These are phyloP conservation scores for Carcina quercana DNA, from an alignment of 2,888 invertebrate genomes.

Conservation along the genomic window DNA sequence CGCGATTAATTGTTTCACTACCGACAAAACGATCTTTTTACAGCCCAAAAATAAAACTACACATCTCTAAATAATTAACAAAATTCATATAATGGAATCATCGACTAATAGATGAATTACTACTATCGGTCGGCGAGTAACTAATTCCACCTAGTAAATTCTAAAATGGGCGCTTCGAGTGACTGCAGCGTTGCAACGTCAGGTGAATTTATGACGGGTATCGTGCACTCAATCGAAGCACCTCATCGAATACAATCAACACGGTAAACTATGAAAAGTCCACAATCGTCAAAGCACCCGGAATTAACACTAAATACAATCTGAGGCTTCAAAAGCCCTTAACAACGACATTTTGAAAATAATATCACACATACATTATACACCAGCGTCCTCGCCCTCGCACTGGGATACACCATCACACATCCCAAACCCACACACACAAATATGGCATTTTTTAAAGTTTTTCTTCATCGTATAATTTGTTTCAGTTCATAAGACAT, in stretches of 20 bases:
- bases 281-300: constrained; percentile 74
- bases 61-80: too few species aligned
- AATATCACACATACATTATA: constrained; percentile 70
- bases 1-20: too few species aligned
- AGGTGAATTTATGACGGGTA: constrained; percentile 1
- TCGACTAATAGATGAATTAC: constrained; percentile 46
- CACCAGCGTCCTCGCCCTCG: constrained; percentile 47
- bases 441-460: constrained; percentile 44
- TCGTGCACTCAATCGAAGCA: constrained; percentile 38
- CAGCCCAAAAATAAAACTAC: too few species aligned
- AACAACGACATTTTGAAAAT: constrained; percentile 63
- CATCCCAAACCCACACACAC: constrained; percentile 41
- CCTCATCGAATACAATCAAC: constrained; percentile 63
- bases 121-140: constrained; percentile 53
- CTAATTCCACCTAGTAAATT: constrained; percentile 65
- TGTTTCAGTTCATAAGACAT: constrained; percentile 50
- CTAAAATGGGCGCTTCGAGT: constrained; percentile 52
- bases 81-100: too few species aligned
- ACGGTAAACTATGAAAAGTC: constrained; percentile 65
- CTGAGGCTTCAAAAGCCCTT: constrained; percentile 67
- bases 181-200: constrained; percentile 32
- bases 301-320: constrained; percentile 70
- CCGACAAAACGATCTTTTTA: too few species aligned
- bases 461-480: constrained; percentile 38
- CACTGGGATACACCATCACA: too few species aligned